Evolutionary conservation across 2,113 vertebrate species (phyloP).

Genomic region (Raja brachyura): DNA sequence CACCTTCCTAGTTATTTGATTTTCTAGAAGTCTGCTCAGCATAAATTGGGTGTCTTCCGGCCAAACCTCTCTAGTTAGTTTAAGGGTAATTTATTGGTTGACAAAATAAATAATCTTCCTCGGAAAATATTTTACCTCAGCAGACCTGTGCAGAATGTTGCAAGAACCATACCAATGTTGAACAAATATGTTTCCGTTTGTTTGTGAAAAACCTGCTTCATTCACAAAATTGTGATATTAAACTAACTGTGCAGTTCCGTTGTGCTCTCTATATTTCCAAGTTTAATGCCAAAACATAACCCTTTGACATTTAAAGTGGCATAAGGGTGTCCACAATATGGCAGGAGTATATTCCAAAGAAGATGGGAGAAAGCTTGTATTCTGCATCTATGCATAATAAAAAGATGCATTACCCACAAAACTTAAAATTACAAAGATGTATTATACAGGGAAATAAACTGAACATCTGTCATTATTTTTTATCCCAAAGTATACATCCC

Average conservation of each 20-base stretch:
- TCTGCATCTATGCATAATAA: too few species aligned
- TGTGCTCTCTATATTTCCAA: not conserved
- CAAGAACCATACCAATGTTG: not conserved
- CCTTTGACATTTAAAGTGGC: not conserved
- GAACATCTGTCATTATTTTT: not conserved
- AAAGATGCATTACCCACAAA: too few species aligned
- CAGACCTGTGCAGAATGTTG: too few species aligned
- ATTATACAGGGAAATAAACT: not conserved
- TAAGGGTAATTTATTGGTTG: not conserved
- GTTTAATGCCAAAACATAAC: too few species aligned
- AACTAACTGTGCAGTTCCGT: not conserved
- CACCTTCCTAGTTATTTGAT: too few species aligned
- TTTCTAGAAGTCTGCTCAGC: too few species aligned
- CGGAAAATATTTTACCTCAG: not conserved
- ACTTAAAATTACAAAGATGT: not conserved
- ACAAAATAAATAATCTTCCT: not conserved
- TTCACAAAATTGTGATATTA: not conserved
- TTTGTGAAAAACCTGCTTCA: not conserved
- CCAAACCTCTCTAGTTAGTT: not conserved
- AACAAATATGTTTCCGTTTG: not conserved
- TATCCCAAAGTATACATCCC: not conserved
- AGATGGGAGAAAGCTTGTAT: too few species aligned
- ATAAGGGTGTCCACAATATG: too few species aligned
- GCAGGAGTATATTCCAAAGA: too few species aligned
- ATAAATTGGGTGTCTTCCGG: too few species aligned